Evolutionary conservation across 2,888 invertebrate species (phyloP).

Genomic region (Cataglyphis cursor): DNA sequence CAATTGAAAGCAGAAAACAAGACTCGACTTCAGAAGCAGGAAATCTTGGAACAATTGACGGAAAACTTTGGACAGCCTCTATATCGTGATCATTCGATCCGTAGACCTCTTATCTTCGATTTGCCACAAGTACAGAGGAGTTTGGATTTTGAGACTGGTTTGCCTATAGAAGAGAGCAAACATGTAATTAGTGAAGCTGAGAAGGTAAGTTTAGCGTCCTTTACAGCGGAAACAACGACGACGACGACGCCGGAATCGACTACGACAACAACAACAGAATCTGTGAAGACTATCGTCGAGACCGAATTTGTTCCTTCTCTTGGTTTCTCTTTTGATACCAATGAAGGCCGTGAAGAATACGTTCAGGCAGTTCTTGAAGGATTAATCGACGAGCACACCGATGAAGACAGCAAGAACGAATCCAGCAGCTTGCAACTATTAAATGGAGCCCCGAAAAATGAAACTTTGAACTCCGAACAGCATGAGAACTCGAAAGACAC

Average conservation of each 20-base stretch:
- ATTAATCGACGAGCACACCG: slow-evolving; percentile 72
- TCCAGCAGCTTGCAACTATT: neutral
- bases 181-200: slow-evolving; percentile 5
- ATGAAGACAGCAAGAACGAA: slow-evolving; percentile 45
- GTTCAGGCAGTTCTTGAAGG: slow-evolving; percentile 83
- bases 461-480: slow-evolving; percentile 13
- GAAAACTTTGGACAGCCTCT: slow-evolving; percentile 70
- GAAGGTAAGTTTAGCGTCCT: neutral
- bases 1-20: neutral
- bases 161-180: slow-evolving; percentile 11
- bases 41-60: slow-evolving; percentile 62
- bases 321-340: slow-evolving; percentile 84
- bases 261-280: slow-evolving; percentile 30
- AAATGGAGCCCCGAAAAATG: neutral
- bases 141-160: slow-evolving; percentile 60
- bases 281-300: slow-evolving; percentile 73
- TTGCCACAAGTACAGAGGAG: slow-evolving; percentile 66
- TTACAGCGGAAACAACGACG: neutral
- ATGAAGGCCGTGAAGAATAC: slow-evolving; percentile 82
- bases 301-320: slow-evolving; percentile 85
- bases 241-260: neutral
- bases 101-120: slow-evolving; percentile 55
- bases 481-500: neutral
- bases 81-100: slow-evolving; percentile 25
- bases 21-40: slow-evolving; percentile 52